Evolutionary conservation across 2,797 vertebrate species (phyloP), one percentile per base, ranked within the genome.

Genomic region (Mus spretus): DNA sequence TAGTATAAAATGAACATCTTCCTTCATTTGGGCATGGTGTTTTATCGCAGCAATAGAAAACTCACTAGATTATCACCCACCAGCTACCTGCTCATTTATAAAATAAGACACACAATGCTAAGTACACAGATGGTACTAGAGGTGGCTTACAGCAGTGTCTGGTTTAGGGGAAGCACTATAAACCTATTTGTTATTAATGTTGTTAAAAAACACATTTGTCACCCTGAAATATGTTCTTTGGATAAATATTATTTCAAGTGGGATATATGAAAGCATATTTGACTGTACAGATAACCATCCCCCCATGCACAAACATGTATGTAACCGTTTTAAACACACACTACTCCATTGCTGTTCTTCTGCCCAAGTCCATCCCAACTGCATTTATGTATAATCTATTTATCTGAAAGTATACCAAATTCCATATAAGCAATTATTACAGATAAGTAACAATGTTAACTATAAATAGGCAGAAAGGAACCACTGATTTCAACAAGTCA

Each of bases 391-490:
- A 0, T 13, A 28, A 75, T 2, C 12, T 13, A 61, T n/a, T 67
- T 94, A 90, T 7, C 82, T 61, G 15, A 22, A 95, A 90, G n/a
- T 63, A 80, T 19, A 61, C 26, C 24, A 6, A 9, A n/a, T 37
- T 72, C 34, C 15, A 47, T 26, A 70, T 50, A 88, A 55, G 87
- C 22, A 55, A 44, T 82, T 24, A 59, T 77, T 75, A 44, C 0
- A n/a, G 9, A 87, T n/a, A 85, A 65, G 40, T 2, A 37, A 11
- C 17, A 67, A 40, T 55, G 19, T 24, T 28, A 50, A 92, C 81
- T 77, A 24, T 80, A 92, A 50, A 11, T 75, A 93, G 91, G 70
- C 31, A 44, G 78, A 65, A 74, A 81, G 82, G 59, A 80, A 37
- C 20, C 14, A 47, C 55, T 91, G 26, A n/a, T 63, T 67, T 80